phyloP scores from a whole-genome alignment of 2,113 vertebrate species.

The Gobio gobio region DNA sequence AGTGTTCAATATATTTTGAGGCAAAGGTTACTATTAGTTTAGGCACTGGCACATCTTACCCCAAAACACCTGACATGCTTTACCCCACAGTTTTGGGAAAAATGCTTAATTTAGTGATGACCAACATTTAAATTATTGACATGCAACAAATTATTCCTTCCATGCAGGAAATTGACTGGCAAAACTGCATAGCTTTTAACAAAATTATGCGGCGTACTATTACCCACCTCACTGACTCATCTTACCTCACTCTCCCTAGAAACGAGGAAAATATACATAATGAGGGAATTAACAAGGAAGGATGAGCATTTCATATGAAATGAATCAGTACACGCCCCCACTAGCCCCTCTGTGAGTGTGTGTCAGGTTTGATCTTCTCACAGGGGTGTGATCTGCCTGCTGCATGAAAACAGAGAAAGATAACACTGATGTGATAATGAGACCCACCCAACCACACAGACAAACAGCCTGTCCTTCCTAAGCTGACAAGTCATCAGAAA shows the following conservation, averaged over 20 bases:
- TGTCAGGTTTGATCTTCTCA: constrained; percentile 52
- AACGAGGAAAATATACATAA: neutral
- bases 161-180: no score
- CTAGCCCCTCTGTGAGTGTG: neutral
- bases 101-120: no score
- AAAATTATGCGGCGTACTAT: neutral
- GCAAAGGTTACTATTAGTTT: neutral
- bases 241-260: neutral
- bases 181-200: neutral
- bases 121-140: no score
- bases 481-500: constrained; percentile 63
- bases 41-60: neutral
- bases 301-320: constrained; percentile 12
- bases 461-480: constrained; percentile 50
- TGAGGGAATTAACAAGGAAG: neutral
- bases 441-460: constrained; percentile 58
- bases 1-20: no score
- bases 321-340: constrained; percentile 17
- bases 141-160: no score
- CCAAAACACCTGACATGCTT: neutral
- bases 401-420: constrained; percentile 71
- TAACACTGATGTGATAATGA: constrained; percentile 73
- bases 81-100: neutral
- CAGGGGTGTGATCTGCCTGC: constrained; percentile 63
- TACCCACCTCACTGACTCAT: neutral